Percentiles rank a stretch among this genome's conserved stretches.
These are phyloP conservation scores for Acyrthosiphon pisum DNA, from an alignment of 1,140 invertebrate genomes.

Conservation along the genomic window DNA sequence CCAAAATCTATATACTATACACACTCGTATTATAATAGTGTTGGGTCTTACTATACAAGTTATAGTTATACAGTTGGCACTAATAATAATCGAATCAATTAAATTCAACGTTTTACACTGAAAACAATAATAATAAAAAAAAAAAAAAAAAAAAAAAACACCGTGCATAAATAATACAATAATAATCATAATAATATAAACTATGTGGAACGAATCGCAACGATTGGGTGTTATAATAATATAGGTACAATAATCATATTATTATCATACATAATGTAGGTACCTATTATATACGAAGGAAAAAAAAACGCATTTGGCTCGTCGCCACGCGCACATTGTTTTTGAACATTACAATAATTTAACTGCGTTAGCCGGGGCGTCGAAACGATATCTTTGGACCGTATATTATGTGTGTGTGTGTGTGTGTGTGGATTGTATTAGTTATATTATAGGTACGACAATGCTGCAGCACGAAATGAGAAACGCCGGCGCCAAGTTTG, in stretches of 20 bases:
- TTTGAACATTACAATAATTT: slow-evolving; percentile 2
- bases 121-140: too few relatives aligned
- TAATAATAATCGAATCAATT: background rate
- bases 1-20: too few relatives aligned
- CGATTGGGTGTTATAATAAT: background rate
- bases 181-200: background rate
- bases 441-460: background rate
- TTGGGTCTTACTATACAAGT: background rate
- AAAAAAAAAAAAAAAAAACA: background rate
- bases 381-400: background rate
- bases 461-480: background rate
- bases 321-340: background rate
- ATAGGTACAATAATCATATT: background rate
- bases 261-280: too few relatives aligned
- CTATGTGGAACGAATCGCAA: background rate
- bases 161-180: background rate
- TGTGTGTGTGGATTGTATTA: background rate
- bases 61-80: background rate
- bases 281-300: background rate
- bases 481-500: background rate
- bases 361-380: background rate
- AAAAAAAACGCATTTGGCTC: background rate
- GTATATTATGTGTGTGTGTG: background rate
- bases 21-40: too few relatives aligned
- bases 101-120: background rate